phyloP scores from a whole-genome alignment of 2,113 vertebrate genomes.

The Carlito syrichta region DNA sequence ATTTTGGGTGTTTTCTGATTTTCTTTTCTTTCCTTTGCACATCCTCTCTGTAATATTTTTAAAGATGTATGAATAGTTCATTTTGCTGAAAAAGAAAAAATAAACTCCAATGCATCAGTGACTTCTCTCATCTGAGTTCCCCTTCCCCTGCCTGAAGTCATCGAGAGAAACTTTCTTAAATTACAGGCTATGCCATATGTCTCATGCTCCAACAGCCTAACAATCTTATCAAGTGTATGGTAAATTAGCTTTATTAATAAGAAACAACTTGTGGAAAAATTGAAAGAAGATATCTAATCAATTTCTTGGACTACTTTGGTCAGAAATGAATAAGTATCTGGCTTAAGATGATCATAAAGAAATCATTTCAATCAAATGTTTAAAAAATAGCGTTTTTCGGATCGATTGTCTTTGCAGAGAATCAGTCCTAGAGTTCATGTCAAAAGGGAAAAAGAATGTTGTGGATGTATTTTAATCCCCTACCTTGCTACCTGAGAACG shows the following conservation, averaged over 20 bases:
- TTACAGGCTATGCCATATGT: background rate
- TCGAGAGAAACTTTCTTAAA: constrained; percentile 44
- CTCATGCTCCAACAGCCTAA: constrained; percentile 38
- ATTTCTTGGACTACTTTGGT: constrained; percentile 47
- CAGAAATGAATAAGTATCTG: constrained; percentile 58
- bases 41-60: background rate
- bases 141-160: background rate
- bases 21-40: background rate
- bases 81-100: constrained; percentile 17
- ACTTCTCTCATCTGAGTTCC: background rate
- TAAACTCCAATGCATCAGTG: background rate
- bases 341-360: constrained; percentile 21
- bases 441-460: background rate
- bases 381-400: background rate
- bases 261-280: constrained; percentile 51
- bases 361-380: constrained; percentile 40
- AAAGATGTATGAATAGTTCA: background rate
- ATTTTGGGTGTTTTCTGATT: background rate
- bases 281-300: constrained; percentile 52
- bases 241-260: constrained; percentile 70
- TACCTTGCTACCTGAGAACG: background rate
- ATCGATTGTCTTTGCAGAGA: constrained; percentile 25
- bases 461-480: background rate
- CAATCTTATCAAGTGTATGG: background rate
- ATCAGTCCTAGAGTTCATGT: background rate